Evolutionary conservation across 1,140 invertebrate species (phyloP).

Genomic region (Drosophila tristis): DNA sequence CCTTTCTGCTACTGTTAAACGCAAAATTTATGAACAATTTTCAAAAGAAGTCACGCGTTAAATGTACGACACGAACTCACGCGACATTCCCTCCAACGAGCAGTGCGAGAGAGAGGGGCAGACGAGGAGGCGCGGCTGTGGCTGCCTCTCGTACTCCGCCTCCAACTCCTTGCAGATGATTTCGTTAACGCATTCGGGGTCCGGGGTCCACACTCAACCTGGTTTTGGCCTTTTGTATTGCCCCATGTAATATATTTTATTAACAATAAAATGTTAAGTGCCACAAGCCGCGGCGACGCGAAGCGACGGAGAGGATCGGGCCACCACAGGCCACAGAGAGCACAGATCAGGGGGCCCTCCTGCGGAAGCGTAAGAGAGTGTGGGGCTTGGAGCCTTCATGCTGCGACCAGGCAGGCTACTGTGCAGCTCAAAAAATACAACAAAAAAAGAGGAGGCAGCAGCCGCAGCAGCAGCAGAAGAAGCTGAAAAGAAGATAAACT

Average conservation of each 20-base stretch:
- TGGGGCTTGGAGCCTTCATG: slow-evolving; percentile 52
- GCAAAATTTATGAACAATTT: slow-evolving; percentile 80
- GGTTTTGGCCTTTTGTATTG: slow-evolving; percentile 74
- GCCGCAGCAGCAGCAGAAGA: slow-evolving; percentile 22
- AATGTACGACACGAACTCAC: slow-evolving; percentile 80
- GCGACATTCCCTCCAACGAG: slow-evolving; percentile 49
- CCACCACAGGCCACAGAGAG: not conserved
- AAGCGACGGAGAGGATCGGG: slow-evolving; percentile 7
- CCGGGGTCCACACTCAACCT: slow-evolving; percentile 37
- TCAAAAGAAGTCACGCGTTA: slow-evolving; percentile 76
- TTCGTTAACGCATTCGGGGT: slow-evolving; percentile 75
- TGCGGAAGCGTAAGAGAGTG: slow-evolving; percentile 19
- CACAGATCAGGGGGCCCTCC: slow-evolving; percentile 10
- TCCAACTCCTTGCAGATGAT: slow-evolving; percentile 50
- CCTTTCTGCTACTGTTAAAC: slow-evolving; percentile 77
- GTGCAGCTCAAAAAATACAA: slow-evolving; percentile 52
- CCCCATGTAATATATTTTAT: slow-evolving; percentile 81
- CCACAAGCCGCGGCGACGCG: slow-evolving; percentile 44
- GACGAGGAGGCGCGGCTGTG: slow-evolving; percentile 26
- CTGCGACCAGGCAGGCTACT: slow-evolving; percentile 62
- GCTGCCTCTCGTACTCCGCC: not conserved
- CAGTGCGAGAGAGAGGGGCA: not conserved
- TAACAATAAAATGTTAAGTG: slow-evolving; percentile 83
- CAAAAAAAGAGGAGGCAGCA: not conserved
- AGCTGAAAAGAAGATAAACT: slow-evolving; percentile 73